These are phyloP conservation scores for Agrochola lychnidis DNA, from an alignment of 2,888 invertebrate species.

Conservation along the genomic window DNA sequence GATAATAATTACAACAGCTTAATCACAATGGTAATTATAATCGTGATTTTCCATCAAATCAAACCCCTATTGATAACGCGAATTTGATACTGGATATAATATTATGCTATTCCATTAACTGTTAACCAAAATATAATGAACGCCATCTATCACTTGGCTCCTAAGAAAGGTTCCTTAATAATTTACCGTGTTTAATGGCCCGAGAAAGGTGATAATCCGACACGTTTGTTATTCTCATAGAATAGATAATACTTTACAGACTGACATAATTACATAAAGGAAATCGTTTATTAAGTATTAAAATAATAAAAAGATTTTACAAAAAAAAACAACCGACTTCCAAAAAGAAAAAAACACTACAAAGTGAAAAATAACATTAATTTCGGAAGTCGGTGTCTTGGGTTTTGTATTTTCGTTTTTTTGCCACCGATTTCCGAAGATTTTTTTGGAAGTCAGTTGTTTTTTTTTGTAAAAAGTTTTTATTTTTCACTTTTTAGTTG, in stretches of 20 bases:
- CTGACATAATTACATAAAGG: background rate
- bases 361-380: too few species aligned
- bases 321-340: too few species aligned
- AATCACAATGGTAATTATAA: background rate
- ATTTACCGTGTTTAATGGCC: conserved; percentile 36
- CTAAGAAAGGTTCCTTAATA: conserved; percentile 37
- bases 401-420: too few species aligned
- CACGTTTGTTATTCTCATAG: conserved; percentile 20
- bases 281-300: background rate
- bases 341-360: too few species aligned
- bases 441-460: too few species aligned
- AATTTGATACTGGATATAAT: conserved; percentile 7
- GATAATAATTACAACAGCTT: conserved; percentile 24
- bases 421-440: too few species aligned
- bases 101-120: background rate
- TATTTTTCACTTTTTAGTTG: too few species aligned
- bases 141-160: conserved; percentile 17
- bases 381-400: too few species aligned
- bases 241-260: background rate
- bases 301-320: background rate
- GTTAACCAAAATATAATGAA: conserved; percentile 31
- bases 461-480: too few species aligned
- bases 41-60: background rate
- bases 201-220: conserved; percentile 30
- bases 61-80: background rate